These are phyloP conservation scores for Cacoxenus indagator DNA, from an alignment of 2,888 invertebrate species.

Conservation along the genomic window DNA sequence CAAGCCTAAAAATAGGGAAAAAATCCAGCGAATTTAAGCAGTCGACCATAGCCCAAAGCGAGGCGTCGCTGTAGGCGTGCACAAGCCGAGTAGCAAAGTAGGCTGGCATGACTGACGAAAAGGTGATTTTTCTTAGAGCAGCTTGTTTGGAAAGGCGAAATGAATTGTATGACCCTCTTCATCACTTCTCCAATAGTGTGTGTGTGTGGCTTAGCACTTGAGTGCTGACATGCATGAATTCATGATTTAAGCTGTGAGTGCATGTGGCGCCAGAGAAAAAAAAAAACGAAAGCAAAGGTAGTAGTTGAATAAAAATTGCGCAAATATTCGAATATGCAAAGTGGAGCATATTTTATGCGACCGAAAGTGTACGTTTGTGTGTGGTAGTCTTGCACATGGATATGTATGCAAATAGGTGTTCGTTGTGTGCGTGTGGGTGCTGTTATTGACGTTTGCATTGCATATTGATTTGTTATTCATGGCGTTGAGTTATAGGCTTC, in stretches of 20 bases:
- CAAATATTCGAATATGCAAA: constrained; percentile 55
- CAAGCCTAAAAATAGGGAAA: too few species aligned
- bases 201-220: constrained; percentile 5
- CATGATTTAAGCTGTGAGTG: too few species aligned
- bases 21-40: too few species aligned
- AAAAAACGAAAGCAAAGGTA: neutral
- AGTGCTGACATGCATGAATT: constrained; percentile 1
- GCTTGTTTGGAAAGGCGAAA: constrained; percentile 37
- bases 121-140: constrained; percentile 49
- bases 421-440: constrained; percentile 28
- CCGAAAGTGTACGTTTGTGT: neutral
- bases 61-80: neutral
- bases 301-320: neutral
- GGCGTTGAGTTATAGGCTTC: constrained; percentile 18
- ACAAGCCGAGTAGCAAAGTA: constrained; percentile 23
- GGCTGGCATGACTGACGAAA: constrained; percentile 43
- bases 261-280: neutral
- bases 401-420: constrained; percentile 3
- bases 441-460: constrained; percentile 8
- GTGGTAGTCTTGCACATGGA: neutral
- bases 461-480: constrained; percentile 21
- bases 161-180: constrained; percentile 45
- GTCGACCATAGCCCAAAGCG: neutral
- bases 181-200: constrained; percentile 16
- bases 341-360: constrained; percentile 35